Conservation (phyloP, 1,140 invertebrate genomes). For the Trissolcus basalis region DNA sequence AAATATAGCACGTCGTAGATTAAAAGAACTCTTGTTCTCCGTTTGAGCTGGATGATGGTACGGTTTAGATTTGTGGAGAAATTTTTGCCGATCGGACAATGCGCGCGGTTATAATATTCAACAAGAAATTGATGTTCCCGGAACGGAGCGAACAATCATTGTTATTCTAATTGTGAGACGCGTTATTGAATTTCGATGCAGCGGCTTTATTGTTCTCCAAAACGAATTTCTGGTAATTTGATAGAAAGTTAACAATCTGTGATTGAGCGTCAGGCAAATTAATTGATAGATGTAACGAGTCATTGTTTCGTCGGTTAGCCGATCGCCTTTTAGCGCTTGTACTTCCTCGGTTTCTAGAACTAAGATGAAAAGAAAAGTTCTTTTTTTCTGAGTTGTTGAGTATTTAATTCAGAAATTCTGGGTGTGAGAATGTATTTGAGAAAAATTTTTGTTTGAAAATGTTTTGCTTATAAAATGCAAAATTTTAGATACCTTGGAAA, state of each 20-base stretch:
- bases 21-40: constrained; percentile 20
- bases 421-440: no score
- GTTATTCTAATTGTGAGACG: constrained; percentile 33
- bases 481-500: no score
- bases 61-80: constrained; percentile 17
- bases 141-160: constrained; percentile 9
- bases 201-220: constrained; percentile 22
- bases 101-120: no score
- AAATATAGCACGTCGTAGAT: constrained; percentile 34
- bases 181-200: constrained; percentile 28
- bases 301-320: no score
- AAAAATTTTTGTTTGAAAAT: no score
- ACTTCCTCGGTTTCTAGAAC: no score
- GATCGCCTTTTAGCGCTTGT: no score
- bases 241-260: constrained; percentile 22
- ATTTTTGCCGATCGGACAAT: constrained; percentile 11
- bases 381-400: background rate
- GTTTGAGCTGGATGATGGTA: background rate
- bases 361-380: no score
- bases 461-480: no score
- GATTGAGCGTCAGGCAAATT: background rate
- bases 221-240: constrained; percentile 22
- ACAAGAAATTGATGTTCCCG: constrained; percentile 16
- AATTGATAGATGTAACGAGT: background rate
- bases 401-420: no score